A percentile compares a stretch with the other conserved stretches of the same genome.
phyloP scores from a whole-genome alignment of 1,140 invertebrate species.

The Drosophila kohkoa region DNA sequence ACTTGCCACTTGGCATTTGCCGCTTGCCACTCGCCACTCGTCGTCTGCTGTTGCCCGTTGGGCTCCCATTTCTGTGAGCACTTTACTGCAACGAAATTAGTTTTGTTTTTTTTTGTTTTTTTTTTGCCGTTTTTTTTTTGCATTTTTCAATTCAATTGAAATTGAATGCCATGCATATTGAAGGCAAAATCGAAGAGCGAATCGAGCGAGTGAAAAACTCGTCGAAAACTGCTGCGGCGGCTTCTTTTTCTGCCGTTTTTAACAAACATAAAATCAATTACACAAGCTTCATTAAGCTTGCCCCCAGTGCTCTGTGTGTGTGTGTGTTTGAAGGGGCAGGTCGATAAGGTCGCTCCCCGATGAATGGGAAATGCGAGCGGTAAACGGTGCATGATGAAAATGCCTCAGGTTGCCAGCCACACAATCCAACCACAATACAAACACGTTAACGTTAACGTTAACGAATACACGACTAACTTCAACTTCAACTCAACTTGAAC shows the following conservation, averaged over 20 bases:
- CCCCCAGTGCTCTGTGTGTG: constrained; percentile 23
- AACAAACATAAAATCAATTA: constrained; percentile 82
- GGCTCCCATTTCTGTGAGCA: constrained; percentile 52
- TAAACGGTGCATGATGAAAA: constrained; percentile 53
- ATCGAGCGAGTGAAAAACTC: constrained; percentile 12
- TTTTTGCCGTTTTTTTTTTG: constrained; percentile 43
- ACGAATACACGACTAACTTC: constrained; percentile 10
- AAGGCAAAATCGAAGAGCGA: constrained; percentile 54
- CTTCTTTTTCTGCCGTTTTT: constrained; percentile 82
- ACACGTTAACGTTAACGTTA: constrained; percentile 4
- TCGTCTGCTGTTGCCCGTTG: constrained; percentile 12
- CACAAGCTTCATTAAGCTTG: constrained; percentile 80
- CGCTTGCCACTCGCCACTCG: constrained; percentile 4
- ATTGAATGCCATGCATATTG: constrained; percentile 78
- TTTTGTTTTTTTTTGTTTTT: constrained; percentile 59
- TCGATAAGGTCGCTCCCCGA: constrained; percentile 45
- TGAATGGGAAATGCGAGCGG: constrained; percentile 32
- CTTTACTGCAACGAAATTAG: constrained; percentile 65
- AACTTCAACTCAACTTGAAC: constrained; percentile 13
- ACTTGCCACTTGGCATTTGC: constrained; percentile 17
- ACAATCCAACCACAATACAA: constrained; percentile 32
- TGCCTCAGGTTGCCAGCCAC: constrained; percentile 29
- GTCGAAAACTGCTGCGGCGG: constrained; percentile 13
- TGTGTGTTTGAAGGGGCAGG: constrained; percentile 37
- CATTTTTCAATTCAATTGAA: constrained; percentile 67